Evolutionary conservation across 1,140 invertebrate species (phyloP).

Genomic region (Anastrepha ludens): DNA sequence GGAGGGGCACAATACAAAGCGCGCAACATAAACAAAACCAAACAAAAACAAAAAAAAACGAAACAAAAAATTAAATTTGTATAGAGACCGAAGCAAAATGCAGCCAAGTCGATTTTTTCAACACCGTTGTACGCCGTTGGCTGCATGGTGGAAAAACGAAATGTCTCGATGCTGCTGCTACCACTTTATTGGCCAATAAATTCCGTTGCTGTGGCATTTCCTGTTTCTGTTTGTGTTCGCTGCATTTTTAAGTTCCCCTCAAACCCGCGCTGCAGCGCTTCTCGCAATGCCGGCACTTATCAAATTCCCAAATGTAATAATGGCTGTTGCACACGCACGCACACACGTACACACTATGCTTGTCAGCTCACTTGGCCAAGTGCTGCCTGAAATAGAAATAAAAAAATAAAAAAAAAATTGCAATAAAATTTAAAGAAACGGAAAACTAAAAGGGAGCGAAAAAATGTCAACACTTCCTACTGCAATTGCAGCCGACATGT

Average conservation of each 20-base stretch:
- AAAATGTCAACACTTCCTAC: conserved; percentile 54
- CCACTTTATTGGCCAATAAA: conserved; percentile 49
- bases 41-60: background rate
- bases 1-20: background rate
- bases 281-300: conserved; percentile 29
- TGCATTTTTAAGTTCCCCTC: background rate
- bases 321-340: background rate
- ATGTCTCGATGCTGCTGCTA: conserved; percentile 44
- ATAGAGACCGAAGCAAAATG: background rate
- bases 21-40: background rate
- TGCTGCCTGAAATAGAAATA: background rate
- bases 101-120: conserved; percentile 15
- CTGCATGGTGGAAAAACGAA: conserved; percentile 15
- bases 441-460: background rate
- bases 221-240: background rate
- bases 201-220: conserved; percentile 44
- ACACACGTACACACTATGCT: background rate
- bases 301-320: conserved; percentile 48
- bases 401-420: background rate
- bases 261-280: background rate
- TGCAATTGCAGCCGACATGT: background rate
- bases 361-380: background rate
- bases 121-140: background rate
- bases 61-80: background rate
- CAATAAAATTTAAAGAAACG: conserved; percentile 23